These are phyloP conservation scores for Trididemnum clinides DNA, from an alignment of 23 tunicate genomes.

Conservation along the genomic window DNA sequence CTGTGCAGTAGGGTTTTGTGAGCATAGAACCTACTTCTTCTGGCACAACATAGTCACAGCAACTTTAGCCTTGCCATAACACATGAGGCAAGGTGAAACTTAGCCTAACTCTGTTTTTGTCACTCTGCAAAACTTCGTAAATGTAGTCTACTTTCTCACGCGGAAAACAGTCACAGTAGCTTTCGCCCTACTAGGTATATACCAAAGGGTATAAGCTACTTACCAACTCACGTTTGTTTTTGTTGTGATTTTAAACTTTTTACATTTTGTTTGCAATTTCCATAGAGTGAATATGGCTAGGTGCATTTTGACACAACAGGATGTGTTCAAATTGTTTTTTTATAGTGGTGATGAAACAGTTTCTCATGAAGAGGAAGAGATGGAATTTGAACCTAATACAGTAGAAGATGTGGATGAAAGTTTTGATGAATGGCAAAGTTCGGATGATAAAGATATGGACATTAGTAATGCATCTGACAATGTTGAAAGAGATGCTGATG, in stretches of 20 bases:
- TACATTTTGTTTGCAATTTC: not conserved
- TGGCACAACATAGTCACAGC: too few relatives aligned
- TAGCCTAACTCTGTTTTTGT: too few relatives aligned
- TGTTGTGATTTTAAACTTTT: not conserved
- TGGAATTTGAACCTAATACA: slow-evolving; percentile 18
- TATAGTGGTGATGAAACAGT: not conserved
- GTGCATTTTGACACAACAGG: not conserved
- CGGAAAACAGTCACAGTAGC: not conserved
- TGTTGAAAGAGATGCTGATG: not conserved
- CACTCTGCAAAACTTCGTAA: too few relatives aligned
- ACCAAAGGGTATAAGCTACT: not conserved
- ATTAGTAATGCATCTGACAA: not conserved
- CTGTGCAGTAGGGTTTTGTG: too few relatives aligned
- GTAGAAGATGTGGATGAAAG: slow-evolving; percentile 4
- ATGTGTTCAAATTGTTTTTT: not conserved
- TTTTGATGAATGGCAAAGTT: slow-evolving; percentile 1
- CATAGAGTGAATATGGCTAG: not conserved
- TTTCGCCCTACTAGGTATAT: not conserved
- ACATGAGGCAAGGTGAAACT: too few relatives aligned
- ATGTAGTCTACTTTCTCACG: too few relatives aligned
- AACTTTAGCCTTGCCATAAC: too few relatives aligned
- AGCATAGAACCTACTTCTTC: too few relatives aligned
- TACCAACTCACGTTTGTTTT: not conserved
- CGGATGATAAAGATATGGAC: not conserved
- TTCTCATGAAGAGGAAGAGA: slow-evolving; percentile 14